Percentiles rank a stretch among this genome's conserved stretches.
phyloP scores from a whole-genome alignment of 2,113 vertebrate genomes.

The Seriola rivoliana region DNA sequence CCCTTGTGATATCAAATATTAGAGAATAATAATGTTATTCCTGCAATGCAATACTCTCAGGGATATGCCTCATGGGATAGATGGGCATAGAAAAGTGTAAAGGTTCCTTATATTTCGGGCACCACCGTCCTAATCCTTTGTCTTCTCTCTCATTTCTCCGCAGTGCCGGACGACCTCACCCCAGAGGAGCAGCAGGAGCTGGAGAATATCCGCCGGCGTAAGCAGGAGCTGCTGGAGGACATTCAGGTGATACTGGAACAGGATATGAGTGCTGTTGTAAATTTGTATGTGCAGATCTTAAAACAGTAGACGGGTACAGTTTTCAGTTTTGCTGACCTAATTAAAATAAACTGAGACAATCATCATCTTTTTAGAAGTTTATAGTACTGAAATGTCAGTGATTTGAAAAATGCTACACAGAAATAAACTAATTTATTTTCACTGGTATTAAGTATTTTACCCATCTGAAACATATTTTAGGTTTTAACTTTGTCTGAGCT shows the following conservation, averaged over 20 bases:
- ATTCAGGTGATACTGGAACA: conserved; percentile 89
- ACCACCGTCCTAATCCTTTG: conserved; percentile 33
- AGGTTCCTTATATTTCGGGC: conserved; percentile 21
- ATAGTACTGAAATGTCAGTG: background rate
- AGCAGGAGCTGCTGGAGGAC: conserved; percentile 97
- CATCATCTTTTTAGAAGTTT: background rate
- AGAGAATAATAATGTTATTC: conserved; percentile 11
- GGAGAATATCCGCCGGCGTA: conserved; percentile 95
- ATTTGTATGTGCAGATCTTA: background rate
- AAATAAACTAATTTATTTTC: background rate
- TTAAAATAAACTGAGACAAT: background rate
- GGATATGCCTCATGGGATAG: conserved; percentile 16
- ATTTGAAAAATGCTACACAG: background rate
- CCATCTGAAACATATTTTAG: background rate
- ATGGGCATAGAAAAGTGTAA: conserved; percentile 26
- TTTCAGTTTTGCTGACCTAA: background rate
- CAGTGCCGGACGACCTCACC: conserved; percentile 96
- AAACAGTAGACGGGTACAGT: background rate
- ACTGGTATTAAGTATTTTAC: background rate
- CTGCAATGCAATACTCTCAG: background rate
- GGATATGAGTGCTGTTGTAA: background rate
- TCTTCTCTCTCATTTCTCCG: conserved; percentile 35
- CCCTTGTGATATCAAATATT: conserved; percentile 16
- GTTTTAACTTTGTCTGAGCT: background rate
- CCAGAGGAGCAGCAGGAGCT: conserved; percentile 95